Evolutionary conservation across 2,888 invertebrate species (phyloP), one percentile per base, ranked within the genome.

Genomic region (Zeuzera pyrina): DNA sequence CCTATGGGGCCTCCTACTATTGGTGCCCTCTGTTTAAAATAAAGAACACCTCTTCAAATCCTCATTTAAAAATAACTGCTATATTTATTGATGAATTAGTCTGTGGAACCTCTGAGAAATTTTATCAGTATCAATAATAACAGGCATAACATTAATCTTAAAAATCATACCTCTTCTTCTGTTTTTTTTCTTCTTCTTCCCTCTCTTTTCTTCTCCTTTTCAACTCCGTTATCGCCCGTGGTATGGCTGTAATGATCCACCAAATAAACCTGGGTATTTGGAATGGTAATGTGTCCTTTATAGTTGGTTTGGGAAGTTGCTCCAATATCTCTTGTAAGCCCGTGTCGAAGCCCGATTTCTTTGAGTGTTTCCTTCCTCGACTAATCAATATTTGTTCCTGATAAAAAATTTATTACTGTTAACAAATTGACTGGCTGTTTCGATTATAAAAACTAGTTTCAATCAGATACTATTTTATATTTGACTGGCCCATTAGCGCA

Each of bases 241-340:
- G 92, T 34, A 91, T 62, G 11, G 86, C 85, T 1, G 84, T 74
- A 8, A 89, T 70, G 8, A 85, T 61, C 61, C 86, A 81, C 87
- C 90, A 90, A 15, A 89, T 70, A 43, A 88, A 85, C 43, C 88
- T 66, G 0, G 92, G 91, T 55, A 94, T 88, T 85, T 95, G 95
- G 58, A 93, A 89, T 0, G 95, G 95, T 48, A 95, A 71, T 1
- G 94, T 94, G 57, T 95, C 89, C 56, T 85, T 85, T 43, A 91
- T 66, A 45, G 90, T 90, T 2, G 92, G 92, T 51, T 88, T 86
- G 1, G 92, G 90, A 29, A 92, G 85, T 55, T 89, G 87, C 19
- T 88, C 88, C 5, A 90, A 61, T 37, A 89, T 86, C 33, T 88
- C 86, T 1, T 90, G 87, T 39, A 91, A 71, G 19, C 88, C 88